phyloP scores from a whole-genome alignment of 2,888 invertebrate species.

The Tachina grossa region DNA sequence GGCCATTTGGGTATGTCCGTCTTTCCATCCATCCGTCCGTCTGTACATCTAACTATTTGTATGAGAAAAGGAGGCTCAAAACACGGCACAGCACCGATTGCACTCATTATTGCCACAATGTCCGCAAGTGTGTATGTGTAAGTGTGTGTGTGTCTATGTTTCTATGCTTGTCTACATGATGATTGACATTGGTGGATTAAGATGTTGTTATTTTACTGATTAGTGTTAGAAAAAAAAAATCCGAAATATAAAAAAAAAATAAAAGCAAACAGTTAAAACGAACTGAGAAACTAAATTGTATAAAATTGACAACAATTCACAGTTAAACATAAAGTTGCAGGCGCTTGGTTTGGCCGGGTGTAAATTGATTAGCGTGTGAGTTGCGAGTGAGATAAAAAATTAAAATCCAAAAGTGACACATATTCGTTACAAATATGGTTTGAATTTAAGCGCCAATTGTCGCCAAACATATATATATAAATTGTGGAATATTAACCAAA shows the following conservation, averaged over 20 bases:
- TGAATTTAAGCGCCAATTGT: conserved; percentile 68
- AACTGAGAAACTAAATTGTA: conserved; percentile 50
- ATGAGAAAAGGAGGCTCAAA: conserved; percentile 11
- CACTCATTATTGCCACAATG: neutral
- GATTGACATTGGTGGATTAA: conserved; percentile 68
- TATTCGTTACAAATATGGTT: conserved; percentile 67
- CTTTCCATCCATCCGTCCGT: neutral
- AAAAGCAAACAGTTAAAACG: conserved; percentile 14
- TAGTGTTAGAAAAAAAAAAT: conserved; percentile 44
- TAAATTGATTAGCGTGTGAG: conserved; percentile 69
- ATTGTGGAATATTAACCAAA: conserved; percentile 68
- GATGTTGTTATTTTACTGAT: conserved; percentile 65
- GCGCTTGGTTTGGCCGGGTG: conserved; percentile 62
- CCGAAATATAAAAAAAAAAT: neutral
- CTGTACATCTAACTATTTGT: neutral
- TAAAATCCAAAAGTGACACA: conserved; percentile 61
- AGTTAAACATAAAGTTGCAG: conserved; percentile 29
- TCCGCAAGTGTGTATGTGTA: neutral
- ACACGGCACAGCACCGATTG: conserved; percentile 30
- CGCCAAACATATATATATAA: conserved; percentile 43
- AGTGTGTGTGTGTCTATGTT: conserved; percentile 21
- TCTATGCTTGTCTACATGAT: conserved; percentile 59
- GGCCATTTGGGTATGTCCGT: too few relatives aligned
- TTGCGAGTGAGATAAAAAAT: conserved; percentile 52
- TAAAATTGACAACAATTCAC: conserved; percentile 64